phyloP scores from a whole-genome alignment of 2,888 invertebrate genomes.

The Theretra japonica region DNA sequence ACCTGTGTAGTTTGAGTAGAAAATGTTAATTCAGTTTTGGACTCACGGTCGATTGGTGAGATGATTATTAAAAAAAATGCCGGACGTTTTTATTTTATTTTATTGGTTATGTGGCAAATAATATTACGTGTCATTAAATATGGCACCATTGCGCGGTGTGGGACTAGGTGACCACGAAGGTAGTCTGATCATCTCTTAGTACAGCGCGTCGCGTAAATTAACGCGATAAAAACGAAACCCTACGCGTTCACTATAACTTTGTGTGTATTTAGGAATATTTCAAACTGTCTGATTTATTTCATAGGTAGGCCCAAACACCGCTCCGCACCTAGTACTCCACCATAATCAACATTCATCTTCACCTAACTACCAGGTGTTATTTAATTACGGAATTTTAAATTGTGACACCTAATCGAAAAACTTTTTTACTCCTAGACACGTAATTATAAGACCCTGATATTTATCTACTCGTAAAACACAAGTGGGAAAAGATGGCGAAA shows the following conservation, averaged over 20 bases:
- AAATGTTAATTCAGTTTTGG: slow-evolving; percentile 6
- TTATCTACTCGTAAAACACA: slow-evolving; percentile 60
- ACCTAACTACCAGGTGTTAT: slow-evolving; percentile 52
- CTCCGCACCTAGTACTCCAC: slow-evolving; percentile 36
- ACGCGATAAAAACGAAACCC: not conserved
- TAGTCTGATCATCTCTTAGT: not conserved
- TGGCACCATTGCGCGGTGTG: not conserved
- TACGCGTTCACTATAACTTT: not conserved
- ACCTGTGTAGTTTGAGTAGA: slow-evolving; percentile 11
- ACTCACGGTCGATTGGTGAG: slow-evolving; percentile 4
- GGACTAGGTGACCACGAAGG: not conserved
- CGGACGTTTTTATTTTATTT: not conserved
- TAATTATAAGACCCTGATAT: slow-evolving; percentile 75
- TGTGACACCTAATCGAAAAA: slow-evolving; percentile 62
- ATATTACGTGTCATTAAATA: not conserved
- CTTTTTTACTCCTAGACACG: slow-evolving; percentile 61
- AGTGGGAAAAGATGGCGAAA: slow-evolving; percentile 20
- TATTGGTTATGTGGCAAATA: not conserved
- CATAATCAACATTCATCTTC: slow-evolving; percentile 47
- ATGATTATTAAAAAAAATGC: not conserved
- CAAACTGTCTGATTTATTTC: slow-evolving; percentile 18
- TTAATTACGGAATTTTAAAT: slow-evolving; percentile 53
- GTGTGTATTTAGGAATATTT: slow-evolving; percentile 9
- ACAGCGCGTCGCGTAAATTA: not conserved
- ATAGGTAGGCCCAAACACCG: slow-evolving; percentile 27